These are phyloP conservation scores for Manis javanica DNA, from an alignment of 2,797 vertebrate genomes.

Conservation along the genomic window DNA sequence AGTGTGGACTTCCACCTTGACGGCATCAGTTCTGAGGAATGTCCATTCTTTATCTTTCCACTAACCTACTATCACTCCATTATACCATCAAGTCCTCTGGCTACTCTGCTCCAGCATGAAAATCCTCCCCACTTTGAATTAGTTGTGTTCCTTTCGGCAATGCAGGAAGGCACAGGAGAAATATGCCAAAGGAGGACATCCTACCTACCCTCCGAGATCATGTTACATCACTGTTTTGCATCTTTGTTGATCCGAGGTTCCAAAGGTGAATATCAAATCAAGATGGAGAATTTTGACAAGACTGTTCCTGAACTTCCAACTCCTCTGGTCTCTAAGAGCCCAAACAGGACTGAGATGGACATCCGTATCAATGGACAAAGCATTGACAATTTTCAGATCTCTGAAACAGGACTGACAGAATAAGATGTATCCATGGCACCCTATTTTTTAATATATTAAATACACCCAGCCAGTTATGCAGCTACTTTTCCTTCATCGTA, in stretches of 20 bases:
- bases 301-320: conserved; percentile 87
- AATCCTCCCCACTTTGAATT: conserved; percentile 92
- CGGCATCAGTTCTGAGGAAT: conserved; percentile 89
- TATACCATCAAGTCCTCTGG: conserved; percentile 92
- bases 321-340: conserved; percentile 84
- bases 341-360: conserved; percentile 92
- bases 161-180: conserved; percentile 96
- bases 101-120: conserved; percentile 90
- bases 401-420: conserved; percentile 86
- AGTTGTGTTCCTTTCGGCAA: conserved; percentile 95
- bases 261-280: conserved; percentile 92
- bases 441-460: conserved; percentile 81
- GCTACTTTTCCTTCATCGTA: conserved; percentile 68
- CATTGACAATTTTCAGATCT: conserved; percentile 88
- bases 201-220: conserved; percentile 95
- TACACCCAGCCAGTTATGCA: conserved; percentile 73
- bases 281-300: conserved; percentile 94
- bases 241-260: conserved; percentile 88
- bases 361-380: conserved; percentile 94
- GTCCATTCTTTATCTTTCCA: conserved; percentile 96
- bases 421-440: conserved; percentile 76
- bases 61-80: conserved; percentile 94
- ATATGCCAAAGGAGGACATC: conserved; percentile 97
- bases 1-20: conserved; percentile 94
- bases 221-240: conserved; percentile 92